Conservation (phyloP, 2,888 invertebrate genomes). For the Caenorhabditis sp. region DNA sequence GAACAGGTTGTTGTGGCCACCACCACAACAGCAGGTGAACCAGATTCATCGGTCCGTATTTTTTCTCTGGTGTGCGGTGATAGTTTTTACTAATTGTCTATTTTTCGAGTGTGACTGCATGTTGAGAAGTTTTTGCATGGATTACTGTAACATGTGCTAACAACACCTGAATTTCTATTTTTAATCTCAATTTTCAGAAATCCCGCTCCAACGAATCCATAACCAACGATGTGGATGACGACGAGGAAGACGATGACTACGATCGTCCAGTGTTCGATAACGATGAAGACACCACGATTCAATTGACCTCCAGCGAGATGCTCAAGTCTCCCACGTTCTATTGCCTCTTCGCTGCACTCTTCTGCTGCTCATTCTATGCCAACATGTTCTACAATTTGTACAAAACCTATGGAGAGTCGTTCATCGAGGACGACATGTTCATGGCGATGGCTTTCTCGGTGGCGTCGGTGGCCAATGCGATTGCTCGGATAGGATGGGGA, state of each 20-base stretch:
- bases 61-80: slow-evolving; percentile 12
- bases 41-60: slow-evolving; percentile 6
- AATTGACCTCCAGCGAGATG: slow-evolving; percentile 76
- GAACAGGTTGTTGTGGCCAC: slow-evolving; percentile 42
- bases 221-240: slow-evolving; percentile 36
- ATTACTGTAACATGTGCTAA: no score
- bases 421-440: slow-evolving; percentile 85
- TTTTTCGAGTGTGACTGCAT: no score
- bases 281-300: slow-evolving; percentile 52
- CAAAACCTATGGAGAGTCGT: slow-evolving; percentile 82
- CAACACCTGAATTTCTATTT: no score
- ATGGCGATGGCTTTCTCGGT: slow-evolving; percentile 85
- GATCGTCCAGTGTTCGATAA: slow-evolving; percentile 51
- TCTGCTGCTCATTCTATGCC: slow-evolving; percentile 82
- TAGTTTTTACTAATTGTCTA: no score
- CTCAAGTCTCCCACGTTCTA: slow-evolving; percentile 80
- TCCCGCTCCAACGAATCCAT: slow-evolving; percentile 54
- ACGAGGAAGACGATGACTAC: slow-evolving; percentile 54
- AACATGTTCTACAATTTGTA: slow-evolving; percentile 82
- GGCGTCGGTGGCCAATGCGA: slow-evolving; percentile 85
- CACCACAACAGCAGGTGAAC: background rate
- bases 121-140: no score
- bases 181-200: slow-evolving; percentile 60
- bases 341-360: slow-evolving; percentile 77
- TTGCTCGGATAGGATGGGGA: slow-evolving; percentile 85